phyloP scores from a whole-genome alignment of 2,797 vertebrate species.

The Bovichtus diacanthus region DNA sequence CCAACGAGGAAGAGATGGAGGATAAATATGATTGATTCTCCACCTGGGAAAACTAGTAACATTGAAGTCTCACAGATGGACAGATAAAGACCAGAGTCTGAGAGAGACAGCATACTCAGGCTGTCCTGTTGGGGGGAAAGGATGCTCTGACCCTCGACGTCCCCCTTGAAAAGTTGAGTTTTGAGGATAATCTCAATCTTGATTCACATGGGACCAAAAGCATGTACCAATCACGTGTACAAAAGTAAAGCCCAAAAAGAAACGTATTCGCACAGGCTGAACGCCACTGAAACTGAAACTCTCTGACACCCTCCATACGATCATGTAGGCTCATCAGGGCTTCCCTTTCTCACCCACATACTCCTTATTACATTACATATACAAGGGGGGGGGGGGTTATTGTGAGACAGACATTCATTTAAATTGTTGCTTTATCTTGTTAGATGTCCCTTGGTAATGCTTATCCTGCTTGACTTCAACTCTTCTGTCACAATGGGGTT shows the following conservation, averaged over 20 bases:
- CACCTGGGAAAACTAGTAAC: constrained; percentile 46
- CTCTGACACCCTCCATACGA: no score
- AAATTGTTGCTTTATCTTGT: neutral
- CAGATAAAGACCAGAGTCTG: constrained; percentile 30
- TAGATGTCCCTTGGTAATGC: neutral
- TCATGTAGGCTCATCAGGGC: constrained; percentile 5
- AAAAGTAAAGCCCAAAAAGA: neutral
- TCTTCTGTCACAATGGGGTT: neutral
- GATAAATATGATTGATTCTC: constrained; percentile 26
- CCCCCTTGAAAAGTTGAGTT: neutral
- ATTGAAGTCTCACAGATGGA: constrained; percentile 21
- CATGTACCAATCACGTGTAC: neutral
- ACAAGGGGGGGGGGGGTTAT: neutral
- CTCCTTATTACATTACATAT: neutral
- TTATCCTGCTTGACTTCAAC: neutral
- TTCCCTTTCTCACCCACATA: neutral
- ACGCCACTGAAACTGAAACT: neutral
- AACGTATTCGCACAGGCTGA: neutral
- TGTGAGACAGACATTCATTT: neutral
- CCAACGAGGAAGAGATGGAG: constrained; percentile 11
- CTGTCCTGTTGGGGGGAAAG: neutral
- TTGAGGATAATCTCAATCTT: constrained; percentile 18
- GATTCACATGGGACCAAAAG: neutral
- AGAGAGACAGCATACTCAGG: neutral
- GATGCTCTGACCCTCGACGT: neutral